Percentiles rank a stretch among this genome's conserved stretches.
phyloP scores from a whole-genome alignment of 2,888 invertebrate genomes.

The Lasioglossum villosulum region DNA sequence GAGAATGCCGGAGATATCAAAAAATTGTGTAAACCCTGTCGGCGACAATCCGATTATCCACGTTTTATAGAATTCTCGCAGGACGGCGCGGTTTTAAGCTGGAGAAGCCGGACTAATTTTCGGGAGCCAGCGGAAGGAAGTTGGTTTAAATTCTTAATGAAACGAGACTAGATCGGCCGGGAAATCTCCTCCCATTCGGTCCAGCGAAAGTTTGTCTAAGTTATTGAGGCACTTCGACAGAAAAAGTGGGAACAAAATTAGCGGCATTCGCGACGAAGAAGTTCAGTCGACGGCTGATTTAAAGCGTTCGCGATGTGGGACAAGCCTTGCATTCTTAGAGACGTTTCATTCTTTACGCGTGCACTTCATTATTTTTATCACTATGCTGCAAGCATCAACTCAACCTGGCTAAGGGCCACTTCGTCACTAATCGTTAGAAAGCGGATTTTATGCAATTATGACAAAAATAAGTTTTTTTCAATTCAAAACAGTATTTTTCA shows the following conservation, averaged over 20 bases:
- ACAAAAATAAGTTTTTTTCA: too few relatives aligned
- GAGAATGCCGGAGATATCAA: conserved; percentile 2
- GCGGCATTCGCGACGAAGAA: conserved; percentile 14
- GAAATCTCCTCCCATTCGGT: conserved; percentile 26
- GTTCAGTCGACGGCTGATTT: conserved; percentile 21
- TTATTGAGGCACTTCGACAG: conserved; percentile 20
- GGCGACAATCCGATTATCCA: conserved; percentile 32
- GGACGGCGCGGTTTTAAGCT: conserved; percentile 20
- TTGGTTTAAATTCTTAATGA: conserved; percentile 49
- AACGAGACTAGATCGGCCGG: conserved; percentile 17
- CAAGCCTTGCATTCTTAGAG: neutral
- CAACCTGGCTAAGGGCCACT: neutral
- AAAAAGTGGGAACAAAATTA: conserved; percentile 29
- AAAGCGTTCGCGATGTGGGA: neutral
- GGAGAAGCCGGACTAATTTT: conserved; percentile 40
- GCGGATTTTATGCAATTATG: too few relatives aligned
- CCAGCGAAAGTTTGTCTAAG: conserved; percentile 22
- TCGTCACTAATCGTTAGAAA: too few relatives aligned
- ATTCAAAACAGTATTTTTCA: too few relatives aligned
- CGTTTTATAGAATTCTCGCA: conserved; percentile 12
- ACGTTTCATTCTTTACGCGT: neutral
- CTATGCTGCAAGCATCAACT: neutral
- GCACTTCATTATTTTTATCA: neutral
- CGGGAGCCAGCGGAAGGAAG: neutral
- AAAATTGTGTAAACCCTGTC: conserved; percentile 16